Conservation (phyloP, 2,888 invertebrate species). For the Xestoiulus laeticollis region DNA sequence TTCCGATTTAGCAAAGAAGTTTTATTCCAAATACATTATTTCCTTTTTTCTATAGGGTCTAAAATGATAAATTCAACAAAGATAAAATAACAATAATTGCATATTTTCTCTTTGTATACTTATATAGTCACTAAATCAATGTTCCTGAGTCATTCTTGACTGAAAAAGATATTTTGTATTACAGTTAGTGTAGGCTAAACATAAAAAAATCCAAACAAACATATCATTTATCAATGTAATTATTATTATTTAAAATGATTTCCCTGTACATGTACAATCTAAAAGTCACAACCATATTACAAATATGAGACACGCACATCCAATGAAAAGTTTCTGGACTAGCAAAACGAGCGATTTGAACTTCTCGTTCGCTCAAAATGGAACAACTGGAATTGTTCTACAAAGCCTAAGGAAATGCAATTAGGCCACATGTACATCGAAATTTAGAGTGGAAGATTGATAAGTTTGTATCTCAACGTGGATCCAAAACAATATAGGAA, state of each 20-base stretch:
- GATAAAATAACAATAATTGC: no score
- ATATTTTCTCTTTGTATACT: no score
- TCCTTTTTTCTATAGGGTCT: no score
- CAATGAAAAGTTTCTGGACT: not conserved
- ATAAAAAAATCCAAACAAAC: no score
- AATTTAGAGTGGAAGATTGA: not conserved
- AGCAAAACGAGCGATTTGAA: not conserved
- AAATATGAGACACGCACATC: not conserved
- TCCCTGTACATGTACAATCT: not conserved
- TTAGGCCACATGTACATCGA: not conserved
- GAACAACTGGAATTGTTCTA: not conserved
- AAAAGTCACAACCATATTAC: not conserved
- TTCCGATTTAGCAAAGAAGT: no score
- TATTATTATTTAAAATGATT: constrained; percentile 1
- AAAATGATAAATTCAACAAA: no score
- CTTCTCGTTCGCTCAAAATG: not conserved
- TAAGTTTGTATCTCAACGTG: not conserved
- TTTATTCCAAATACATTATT: no score
- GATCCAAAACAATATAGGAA: no score
- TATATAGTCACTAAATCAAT: no score
- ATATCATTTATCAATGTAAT: not conserved
- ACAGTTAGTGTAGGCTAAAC: no score
- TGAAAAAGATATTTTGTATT: no score
- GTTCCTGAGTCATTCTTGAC: no score
- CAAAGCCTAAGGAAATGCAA: not conserved